These are phyloP conservation scores for Anastatus disparis DNA, from an alignment of 1,140 invertebrate species.

Conservation along the genomic window DNA sequence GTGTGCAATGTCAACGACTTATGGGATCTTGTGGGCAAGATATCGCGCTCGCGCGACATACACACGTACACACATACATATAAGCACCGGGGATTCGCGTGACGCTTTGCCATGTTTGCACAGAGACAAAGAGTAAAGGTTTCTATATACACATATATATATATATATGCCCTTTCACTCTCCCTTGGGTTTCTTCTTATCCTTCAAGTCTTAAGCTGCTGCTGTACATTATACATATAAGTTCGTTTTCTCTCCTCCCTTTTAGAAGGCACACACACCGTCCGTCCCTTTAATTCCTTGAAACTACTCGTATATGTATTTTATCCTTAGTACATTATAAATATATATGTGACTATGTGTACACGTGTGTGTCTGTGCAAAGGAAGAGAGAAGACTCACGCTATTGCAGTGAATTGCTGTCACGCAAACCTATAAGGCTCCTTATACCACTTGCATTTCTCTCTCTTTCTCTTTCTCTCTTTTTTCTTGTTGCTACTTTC, in stretches of 20 bases:
- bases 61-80: too few relatives aligned
- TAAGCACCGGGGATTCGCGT: slow-evolving; percentile 56
- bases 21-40: slow-evolving; percentile 42
- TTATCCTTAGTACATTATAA: too few relatives aligned
- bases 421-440: slow-evolving; percentile 54
- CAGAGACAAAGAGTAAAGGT: slow-evolving; percentile 46
- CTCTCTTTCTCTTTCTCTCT: slow-evolving; percentile 14
- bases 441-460: slow-evolving; percentile 46
- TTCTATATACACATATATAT: too few relatives aligned
- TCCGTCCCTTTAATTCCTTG: slow-evolving; percentile 41
- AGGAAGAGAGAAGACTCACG: slow-evolving; percentile 40
- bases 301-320: background rate
- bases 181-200: slow-evolving; percentile 21
- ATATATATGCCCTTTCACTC: slow-evolving; percentile 26
- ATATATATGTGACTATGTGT: too few relatives aligned
- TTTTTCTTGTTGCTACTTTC: too few relatives aligned
- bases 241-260: background rate
- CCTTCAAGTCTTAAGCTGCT: too few relatives aligned
- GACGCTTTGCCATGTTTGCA: slow-evolving; percentile 64
- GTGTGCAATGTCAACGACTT: background rate
- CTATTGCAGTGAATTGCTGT: slow-evolving; percentile 50
- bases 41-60: slow-evolving; percentile 52
- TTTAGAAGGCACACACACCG: too few relatives aligned
- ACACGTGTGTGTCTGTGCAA: background rate
- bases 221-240: too few relatives aligned